phyloP scores from a whole-genome alignment of 2,797 vertebrate genomes.

The Tenualosa ilisha region DNA sequence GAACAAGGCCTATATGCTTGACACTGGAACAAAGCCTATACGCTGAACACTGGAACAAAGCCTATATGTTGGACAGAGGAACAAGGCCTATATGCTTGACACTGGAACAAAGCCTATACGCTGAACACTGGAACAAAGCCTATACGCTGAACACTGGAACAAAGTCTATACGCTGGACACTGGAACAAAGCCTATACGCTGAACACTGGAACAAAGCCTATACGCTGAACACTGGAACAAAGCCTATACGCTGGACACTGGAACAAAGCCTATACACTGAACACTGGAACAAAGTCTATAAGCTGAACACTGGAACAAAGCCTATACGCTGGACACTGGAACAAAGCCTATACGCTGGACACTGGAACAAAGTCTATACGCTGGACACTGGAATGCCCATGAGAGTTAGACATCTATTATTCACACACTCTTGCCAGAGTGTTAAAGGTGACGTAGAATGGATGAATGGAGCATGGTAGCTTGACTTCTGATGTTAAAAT shows the following conservation, averaged over 20 bases:
- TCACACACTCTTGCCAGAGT: no score
- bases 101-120: background rate
- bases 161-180: background rate
- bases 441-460: no score
- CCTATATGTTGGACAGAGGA: background rate
- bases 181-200: no score
- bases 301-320: background rate
- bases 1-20: no score
- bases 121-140: background rate
- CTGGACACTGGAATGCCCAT: background rate
- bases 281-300: background rate
- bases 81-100: no score
- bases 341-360: no score
- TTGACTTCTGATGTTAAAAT: no score
- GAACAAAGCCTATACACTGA: no score
- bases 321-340: background rate
- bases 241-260: background rate
- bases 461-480: no score
- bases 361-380: background rate
- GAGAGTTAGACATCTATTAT: background rate
- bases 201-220: background rate
- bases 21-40: background rate
- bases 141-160: background rate
- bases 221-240: background rate
- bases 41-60: background rate